Base-by-base conservation (phyloP, 2,797 vertebrate genomes). In the Ispidina picta region DNA sequence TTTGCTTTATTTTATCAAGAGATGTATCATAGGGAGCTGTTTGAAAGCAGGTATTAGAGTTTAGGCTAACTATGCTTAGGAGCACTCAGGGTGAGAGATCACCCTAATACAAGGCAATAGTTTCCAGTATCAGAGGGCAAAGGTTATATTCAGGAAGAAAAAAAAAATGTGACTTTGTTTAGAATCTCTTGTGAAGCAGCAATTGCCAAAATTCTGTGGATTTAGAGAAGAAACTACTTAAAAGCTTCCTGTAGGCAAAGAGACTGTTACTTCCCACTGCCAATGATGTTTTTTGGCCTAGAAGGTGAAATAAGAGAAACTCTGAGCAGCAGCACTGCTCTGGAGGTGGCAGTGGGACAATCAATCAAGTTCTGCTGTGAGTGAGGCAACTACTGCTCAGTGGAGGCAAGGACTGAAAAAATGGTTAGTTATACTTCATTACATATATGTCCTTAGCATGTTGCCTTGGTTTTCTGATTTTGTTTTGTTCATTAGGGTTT, bases 21-120 rank as follows among this genome's bases (percentile, higher is more conserved):
- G 19, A 28, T 0, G 1, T 52, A 55, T n/a, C 0, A 19, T 18
- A 15, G 35, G 59, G 26, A 86, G 35, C 10, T 5, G 6, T 70
- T 73, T 62, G 56, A 77, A 71, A 29, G 8, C 7, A 16, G 3
- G 7, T 68, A 41, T 71, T 77, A 35, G 76, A 70, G 18, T 29
- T 29, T 60, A 26, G n/a, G n/a, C 18, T 83, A 73, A 56, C 10
- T 55, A 20, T 41, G 35, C 12, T 63, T 63, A 60, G 12, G n/a
- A 87, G 21, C 55, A 63, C 26, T 48, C 5, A 11, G 26, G 35
- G 22, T 83, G 29, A 75, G 71, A 71, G 14, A 33, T 54, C 15
- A 35, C 15, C 25, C 28, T 75, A 76, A 76, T 4, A 43, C 13
- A 51, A 23, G 21, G 15, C 23, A 72, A 18, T 12, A 54, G 17